Conservation (phyloP, 2,797 vertebrate genomes). For the Tympanoctomys barrerae region DNA sequence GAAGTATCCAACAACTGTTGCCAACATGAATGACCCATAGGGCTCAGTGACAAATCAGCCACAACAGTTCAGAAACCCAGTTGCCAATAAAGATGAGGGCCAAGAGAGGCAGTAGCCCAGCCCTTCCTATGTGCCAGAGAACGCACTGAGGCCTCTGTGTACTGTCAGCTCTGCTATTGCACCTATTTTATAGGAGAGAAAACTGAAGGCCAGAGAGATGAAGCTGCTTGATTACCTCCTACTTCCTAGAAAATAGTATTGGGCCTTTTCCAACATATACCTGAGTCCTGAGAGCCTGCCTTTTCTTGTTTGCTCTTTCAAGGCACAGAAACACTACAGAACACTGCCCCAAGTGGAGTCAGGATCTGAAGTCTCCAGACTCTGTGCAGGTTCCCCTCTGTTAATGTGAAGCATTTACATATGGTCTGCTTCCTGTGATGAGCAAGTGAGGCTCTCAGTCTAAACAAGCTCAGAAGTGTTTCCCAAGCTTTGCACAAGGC, state of each 20-base stretch:
- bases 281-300: background rate
- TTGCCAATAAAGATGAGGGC: background rate
- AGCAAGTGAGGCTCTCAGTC: background rate
- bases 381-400: background rate
- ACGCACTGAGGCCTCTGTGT: background rate
- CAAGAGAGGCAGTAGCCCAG: rapidly evolving
- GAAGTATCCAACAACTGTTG: background rate
- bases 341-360: no score
- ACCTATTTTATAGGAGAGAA: background rate
- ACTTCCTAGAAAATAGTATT: background rate
- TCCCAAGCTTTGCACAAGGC: rapidly evolving
- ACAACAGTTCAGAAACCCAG: background rate
- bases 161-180: no score
- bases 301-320: background rate
- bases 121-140: rapidly evolving
- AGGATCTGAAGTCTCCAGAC: background rate
- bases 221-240: no score
- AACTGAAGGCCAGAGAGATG: background rate
- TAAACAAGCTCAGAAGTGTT: background rate
- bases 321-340: background rate
- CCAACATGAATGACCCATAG: background rate
- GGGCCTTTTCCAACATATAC: background rate
- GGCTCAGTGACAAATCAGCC: background rate
- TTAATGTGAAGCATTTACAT: background rate
- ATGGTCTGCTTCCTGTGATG: background rate